Conservation (phyloP, 2,888 invertebrate genomes). For the Drosophila leonis region DNA sequence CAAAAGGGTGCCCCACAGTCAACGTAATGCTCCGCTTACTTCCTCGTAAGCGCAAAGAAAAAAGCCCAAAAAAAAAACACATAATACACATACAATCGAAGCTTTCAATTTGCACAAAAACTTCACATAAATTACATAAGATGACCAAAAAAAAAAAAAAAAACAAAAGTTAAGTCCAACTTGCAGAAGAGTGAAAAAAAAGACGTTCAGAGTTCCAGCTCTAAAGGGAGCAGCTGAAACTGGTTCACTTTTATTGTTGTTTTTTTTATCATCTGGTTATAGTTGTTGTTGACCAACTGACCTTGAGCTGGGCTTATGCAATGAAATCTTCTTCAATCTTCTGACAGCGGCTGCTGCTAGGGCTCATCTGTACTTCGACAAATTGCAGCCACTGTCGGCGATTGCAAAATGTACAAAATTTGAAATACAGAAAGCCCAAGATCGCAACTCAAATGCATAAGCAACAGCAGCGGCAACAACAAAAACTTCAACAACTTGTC, state of each 20-base stretch:
- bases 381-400: conserved; percentile 30
- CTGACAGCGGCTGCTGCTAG: conserved; percentile 12
- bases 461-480: conserved; percentile 8
- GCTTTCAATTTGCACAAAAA: conserved; percentile 80
- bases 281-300: conserved; percentile 65
- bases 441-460: conserved; percentile 55
- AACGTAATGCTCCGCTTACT: conserved; percentile 78
- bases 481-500: conserved; percentile 23
- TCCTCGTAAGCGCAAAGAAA: conserved; percentile 60
- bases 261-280: no score
- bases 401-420: conserved; percentile 54
- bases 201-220: conserved; percentile 18
- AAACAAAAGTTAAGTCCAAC: conserved; percentile 34
- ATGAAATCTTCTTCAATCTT: conserved; percentile 41
- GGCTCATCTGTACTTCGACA: conserved; percentile 30
- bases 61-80: conserved; percentile 14
- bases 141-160: conserved; percentile 41
- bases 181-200: conserved; percentile 11
- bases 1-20: conserved; percentile 69
- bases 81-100: conserved; percentile 51
- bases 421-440: conserved; percentile 40
- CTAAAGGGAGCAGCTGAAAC: conserved; percentile 51
- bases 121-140: conserved; percentile 78
- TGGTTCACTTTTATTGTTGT: conserved; percentile 29
- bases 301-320: conserved; percentile 64